Evolutionary conservation across 2,113 vertebrate species (phyloP).

Genomic region (Ascaphus truei): DNA sequence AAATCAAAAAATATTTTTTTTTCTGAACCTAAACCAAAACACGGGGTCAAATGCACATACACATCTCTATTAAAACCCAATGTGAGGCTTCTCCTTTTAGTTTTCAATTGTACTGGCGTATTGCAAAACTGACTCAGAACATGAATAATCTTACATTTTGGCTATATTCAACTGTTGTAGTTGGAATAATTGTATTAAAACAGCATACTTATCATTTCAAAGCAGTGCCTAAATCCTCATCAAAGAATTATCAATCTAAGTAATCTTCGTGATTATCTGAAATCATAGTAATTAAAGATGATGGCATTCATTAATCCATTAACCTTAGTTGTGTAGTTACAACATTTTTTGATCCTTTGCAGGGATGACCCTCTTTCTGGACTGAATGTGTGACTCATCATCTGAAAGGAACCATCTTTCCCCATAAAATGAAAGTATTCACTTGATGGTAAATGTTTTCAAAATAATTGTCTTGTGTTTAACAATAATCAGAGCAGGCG

Average conservation of each 20-base stretch:
- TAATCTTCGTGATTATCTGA: constrained; percentile 15
- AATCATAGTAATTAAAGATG: constrained; percentile 31
- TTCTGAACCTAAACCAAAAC: too few relatives aligned
- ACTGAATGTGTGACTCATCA: constrained; percentile 41
- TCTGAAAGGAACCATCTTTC: constrained; percentile 37
- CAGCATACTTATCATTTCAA: constrained; percentile 29
- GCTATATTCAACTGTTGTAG: background rate
- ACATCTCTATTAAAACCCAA: too few relatives aligned
- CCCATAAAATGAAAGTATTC: constrained; percentile 63
- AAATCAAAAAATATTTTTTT: too few relatives aligned
- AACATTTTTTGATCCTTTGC: constrained; percentile 37
- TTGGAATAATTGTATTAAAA: constrained; percentile 24
- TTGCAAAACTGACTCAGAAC: background rate
- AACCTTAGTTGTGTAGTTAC: constrained; percentile 11
- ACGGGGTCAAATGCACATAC: too few relatives aligned
- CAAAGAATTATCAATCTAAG: constrained; percentile 32
- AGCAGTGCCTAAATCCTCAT: constrained; percentile 30
- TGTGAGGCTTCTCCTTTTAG: too few relatives aligned
- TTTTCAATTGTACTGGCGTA: background rate
- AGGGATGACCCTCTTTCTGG: constrained; percentile 33
- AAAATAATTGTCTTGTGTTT: constrained; percentile 84
- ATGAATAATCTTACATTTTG: constrained; percentile 2
- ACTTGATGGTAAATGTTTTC: constrained; percentile 75
- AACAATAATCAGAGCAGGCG: constrained; percentile 90
- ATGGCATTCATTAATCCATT: constrained; percentile 41